Evolutionary conservation across 2,888 invertebrate species (phyloP).

Genomic region (Latrodectus elegans): DNA sequence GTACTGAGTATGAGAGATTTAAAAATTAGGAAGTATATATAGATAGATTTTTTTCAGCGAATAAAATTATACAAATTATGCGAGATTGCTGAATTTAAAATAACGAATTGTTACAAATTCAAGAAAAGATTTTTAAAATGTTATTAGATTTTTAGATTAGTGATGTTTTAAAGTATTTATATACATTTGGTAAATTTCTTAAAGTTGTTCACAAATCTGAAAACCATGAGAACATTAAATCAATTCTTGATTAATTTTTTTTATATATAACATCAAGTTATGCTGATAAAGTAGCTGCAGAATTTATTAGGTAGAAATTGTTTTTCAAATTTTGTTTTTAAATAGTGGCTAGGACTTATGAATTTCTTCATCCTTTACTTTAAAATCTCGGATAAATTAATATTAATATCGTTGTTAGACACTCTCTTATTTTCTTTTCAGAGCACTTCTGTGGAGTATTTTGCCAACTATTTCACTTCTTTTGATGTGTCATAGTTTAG

Average conservation of each 20-base stretch:
- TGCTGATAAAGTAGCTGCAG: background rate
- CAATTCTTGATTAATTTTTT: background rate
- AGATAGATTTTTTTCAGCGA: too few relatives aligned
- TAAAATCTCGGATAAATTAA: background rate
- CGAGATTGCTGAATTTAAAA: too few relatives aligned
- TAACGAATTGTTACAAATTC: too few relatives aligned
- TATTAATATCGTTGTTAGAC: background rate
- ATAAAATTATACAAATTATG: too few relatives aligned
- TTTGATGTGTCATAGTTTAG: background rate
- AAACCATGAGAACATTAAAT: too few relatives aligned
- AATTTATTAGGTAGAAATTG: background rate
- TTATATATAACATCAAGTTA: background rate
- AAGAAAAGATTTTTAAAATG: too few relatives aligned
- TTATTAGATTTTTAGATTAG: too few relatives aligned
- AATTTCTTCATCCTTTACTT: background rate
- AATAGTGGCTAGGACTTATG: background rate
- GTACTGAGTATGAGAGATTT: too few relatives aligned
- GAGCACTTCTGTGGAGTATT: slow-evolving; percentile 25
- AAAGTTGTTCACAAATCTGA: too few relatives aligned
- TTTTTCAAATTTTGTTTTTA: background rate
- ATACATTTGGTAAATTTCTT: too few relatives aligned
- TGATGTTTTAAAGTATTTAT: too few relatives aligned
- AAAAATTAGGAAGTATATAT: too few relatives aligned
- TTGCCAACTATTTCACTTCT: background rate
- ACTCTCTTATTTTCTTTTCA: background rate